phyloP scores from a whole-genome alignment of 2,113 vertebrate genomes.

The Cyphomyrus discorhynchus region DNA sequence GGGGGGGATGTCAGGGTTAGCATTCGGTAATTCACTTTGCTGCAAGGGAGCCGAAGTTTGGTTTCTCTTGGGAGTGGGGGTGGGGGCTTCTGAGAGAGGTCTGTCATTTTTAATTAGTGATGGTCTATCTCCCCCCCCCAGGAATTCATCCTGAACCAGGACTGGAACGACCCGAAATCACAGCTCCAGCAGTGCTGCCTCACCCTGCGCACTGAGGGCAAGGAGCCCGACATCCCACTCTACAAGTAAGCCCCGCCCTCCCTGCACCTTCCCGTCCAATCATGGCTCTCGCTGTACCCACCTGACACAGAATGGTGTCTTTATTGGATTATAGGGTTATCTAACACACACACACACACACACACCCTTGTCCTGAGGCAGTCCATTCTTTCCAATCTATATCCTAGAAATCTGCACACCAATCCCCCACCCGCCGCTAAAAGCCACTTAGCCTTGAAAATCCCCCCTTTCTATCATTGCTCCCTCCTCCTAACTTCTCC shows the following conservation, averaged over 20 bases:
- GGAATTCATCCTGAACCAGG: constrained; percentile 99
- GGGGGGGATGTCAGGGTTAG: constrained; percentile 50
- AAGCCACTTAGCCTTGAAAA: neutral
- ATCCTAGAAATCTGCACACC: neutral
- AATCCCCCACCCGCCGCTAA: neutral
- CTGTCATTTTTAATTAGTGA: neutral
- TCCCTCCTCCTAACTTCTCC: neutral
- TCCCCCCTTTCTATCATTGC: neutral
- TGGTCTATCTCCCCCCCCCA: constrained; percentile 38
- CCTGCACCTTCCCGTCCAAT: neutral
- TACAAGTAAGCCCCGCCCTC: constrained; percentile 79
- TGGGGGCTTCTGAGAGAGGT: neutral
- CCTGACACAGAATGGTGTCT: neutral
- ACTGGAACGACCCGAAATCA: constrained; percentile 99
- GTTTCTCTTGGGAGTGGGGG: constrained; percentile 44
- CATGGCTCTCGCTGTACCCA: neutral
- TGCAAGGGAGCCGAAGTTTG: constrained; percentile 32
- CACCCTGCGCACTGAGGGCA: constrained; percentile 92
- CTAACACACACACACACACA: neutral
- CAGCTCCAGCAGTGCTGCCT: constrained; percentile 97
- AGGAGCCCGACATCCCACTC: constrained; percentile 94
- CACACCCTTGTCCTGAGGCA: neutral
- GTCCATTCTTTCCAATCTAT: neutral
- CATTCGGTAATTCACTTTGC: constrained; percentile 46
- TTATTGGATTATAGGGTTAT: neutral